phyloP scores from a whole-genome alignment of 2,797 vertebrate species.

The Spinibarbus caldwelli region DNA sequence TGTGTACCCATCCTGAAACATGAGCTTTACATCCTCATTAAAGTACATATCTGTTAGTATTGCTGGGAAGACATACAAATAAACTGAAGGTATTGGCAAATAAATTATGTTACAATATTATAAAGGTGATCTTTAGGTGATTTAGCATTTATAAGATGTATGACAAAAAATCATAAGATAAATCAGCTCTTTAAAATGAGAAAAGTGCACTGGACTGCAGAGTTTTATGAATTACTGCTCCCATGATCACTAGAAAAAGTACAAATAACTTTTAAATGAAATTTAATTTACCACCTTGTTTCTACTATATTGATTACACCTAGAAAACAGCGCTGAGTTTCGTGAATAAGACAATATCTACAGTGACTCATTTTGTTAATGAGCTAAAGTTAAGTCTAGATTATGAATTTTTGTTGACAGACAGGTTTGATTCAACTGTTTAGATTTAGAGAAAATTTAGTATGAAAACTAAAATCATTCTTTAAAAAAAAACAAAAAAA shows the following conservation, averaged over 20 bases:
- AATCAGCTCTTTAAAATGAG: not conserved
- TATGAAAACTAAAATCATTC: not conserved
- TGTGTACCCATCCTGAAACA: slow-evolving; percentile 33
- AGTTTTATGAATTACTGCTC: not conserved
- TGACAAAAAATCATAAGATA: not conserved
- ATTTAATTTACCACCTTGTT: not conserved
- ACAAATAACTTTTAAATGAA: not conserved
- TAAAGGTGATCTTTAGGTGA: not conserved
- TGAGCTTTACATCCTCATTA: slow-evolving; percentile 8
- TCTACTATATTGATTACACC: not conserved
- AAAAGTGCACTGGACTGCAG: not conserved
- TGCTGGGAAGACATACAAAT: not conserved
- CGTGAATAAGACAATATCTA: not conserved
- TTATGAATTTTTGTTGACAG: not conserved
- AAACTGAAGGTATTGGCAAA: not conserved
- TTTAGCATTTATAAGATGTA: not conserved
- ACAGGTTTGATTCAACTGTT: not conserved
- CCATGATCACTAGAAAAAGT: not conserved
- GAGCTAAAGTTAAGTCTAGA: not conserved
- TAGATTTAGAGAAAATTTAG: not conserved
- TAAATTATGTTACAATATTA: not conserved
- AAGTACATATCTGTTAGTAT: slow-evolving; percentile 13
- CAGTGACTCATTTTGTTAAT: not conserved
- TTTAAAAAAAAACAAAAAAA: too few relatives aligned
- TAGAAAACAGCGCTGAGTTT: not conserved